These are phyloP conservation scores for Corticium candelabrum DNA, from an alignment of 37 sponge, comb jelly and placozoan genomes.

Conservation along the genomic window DNA sequence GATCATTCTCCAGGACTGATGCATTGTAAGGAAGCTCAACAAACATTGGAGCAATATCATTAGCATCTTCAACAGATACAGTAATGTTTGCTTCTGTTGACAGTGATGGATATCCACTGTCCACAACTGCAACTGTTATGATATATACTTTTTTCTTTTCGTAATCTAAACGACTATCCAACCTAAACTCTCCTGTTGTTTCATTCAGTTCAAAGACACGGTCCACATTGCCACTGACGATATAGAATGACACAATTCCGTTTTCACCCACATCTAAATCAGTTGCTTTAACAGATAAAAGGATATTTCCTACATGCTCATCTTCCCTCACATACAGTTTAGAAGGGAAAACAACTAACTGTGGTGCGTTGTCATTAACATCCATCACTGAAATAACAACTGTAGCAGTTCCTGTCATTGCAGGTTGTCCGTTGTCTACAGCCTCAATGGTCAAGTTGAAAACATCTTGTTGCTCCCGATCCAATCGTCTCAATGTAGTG, in stretches of 20 bases:
- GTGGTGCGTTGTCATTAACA: too few species aligned
- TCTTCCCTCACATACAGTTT: too few species aligned
- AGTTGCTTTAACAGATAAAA: conserved; percentile 7
- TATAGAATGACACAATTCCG: background rate
- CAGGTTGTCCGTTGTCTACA: too few species aligned
- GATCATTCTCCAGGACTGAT: background rate
- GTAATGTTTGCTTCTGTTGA: background rate
- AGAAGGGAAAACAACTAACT: too few species aligned
- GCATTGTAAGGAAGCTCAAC: background rate
- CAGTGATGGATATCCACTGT: background rate
- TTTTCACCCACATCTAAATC: conserved; percentile 12
- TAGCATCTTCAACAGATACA: background rate
- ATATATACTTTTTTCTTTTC: background rate
- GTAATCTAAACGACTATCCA: background rate
- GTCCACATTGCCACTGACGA: background rate
- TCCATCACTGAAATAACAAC: too few species aligned
- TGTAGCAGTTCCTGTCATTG: too few species aligned
- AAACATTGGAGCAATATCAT: background rate
- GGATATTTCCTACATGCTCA: background rate
- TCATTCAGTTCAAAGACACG: background rate
- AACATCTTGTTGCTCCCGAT: too few species aligned
- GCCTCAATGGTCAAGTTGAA: too few species aligned
- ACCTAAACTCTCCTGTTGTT: background rate
- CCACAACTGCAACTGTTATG: background rate
- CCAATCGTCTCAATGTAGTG: too few species aligned